A percentile compares a stretch with the other conserved stretches of the same genome.
Evolutionary conservation across 2,888 invertebrate genomes (phyloP).

Genomic region (Apodemia hepburni): DNA sequence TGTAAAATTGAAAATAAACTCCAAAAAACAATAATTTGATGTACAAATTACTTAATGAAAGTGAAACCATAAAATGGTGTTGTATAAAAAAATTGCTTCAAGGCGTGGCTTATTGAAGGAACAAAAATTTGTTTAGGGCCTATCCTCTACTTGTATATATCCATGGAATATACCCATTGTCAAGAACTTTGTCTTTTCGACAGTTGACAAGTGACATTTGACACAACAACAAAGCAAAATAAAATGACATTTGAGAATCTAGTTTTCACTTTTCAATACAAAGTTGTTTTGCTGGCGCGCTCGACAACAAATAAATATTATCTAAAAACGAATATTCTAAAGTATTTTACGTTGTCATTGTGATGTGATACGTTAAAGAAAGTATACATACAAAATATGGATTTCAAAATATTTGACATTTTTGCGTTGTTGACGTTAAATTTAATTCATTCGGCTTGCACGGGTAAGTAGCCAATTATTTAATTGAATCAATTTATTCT

Average conservation of each 20-base stretch:
- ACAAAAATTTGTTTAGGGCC: too few relatives aligned
- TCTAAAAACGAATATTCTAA: constrained; percentile 41
- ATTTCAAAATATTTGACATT: constrained; percentile 48
- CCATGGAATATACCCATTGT: too few relatives aligned
- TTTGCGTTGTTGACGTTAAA: constrained; percentile 54
- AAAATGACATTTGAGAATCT: constrained; percentile 33
- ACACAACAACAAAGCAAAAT: constrained; percentile 14
- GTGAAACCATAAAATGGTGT: too few relatives aligned
- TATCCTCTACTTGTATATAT: too few relatives aligned
- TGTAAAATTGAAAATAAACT: too few relatives aligned
- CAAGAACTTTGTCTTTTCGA: too few relatives aligned
- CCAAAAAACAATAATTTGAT: too few relatives aligned
- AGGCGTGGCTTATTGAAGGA: too few relatives aligned
- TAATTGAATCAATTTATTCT: constrained; percentile 75
- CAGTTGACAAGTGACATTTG: constrained; percentile 20
- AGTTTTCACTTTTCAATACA: not conserved
- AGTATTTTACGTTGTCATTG: constrained; percentile 42
- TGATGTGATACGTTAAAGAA: constrained; percentile 50
- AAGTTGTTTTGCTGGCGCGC: constrained; percentile 58
- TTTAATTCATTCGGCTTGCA: constrained; percentile 52
- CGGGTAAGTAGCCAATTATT: constrained; percentile 75
- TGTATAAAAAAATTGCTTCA: too few relatives aligned
- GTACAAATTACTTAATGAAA: too few relatives aligned
- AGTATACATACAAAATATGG: constrained; percentile 43
- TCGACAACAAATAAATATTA: constrained; percentile 39